Conservation (phyloP, 2,797 vertebrate species). For the Adrianichthys oophorus region DNA sequence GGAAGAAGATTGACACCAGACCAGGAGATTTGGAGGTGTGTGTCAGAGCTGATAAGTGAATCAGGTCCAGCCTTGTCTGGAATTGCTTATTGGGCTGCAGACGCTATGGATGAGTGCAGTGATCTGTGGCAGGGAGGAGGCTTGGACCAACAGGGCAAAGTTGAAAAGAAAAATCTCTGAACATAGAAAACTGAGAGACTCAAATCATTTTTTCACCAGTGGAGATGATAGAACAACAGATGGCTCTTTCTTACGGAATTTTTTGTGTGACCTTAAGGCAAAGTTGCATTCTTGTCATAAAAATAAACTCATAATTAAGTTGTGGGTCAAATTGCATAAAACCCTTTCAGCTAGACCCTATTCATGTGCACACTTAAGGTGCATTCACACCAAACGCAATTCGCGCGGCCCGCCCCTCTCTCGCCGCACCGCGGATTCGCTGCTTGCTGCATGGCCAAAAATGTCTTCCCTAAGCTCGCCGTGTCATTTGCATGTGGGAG, state of each 20-base stretch:
- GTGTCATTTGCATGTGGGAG: too few species aligned
- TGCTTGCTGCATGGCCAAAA: too few species aligned
- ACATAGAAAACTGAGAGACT: neutral
- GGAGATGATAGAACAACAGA: constrained; percentile 46
- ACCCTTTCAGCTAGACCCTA: too few species aligned
- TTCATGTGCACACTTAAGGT: too few species aligned
- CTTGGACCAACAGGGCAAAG: constrained; percentile 1
- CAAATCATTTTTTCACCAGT: neutral
- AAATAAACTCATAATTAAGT: too few species aligned
- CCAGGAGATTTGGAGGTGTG: constrained; percentile 9
- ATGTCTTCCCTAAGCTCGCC: too few species aligned
- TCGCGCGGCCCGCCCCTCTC: too few species aligned
- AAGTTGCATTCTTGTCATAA: too few species aligned
- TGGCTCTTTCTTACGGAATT: constrained; percentile 55
- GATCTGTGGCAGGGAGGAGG: constrained; percentile 10
- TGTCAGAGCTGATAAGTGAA: constrained; percentile 23
- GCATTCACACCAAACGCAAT: too few species aligned
- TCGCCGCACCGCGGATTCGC: too few species aligned
- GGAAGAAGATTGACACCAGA: constrained; percentile 13
- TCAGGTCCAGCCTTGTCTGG: constrained; percentile 13
- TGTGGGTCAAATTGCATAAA: too few species aligned
- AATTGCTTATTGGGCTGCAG: constrained; percentile 2
- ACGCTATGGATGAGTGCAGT: neutral
- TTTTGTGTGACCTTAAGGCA: neutral
- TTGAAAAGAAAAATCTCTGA: neutral